A percentile compares a stretch with the other conserved stretches of the same genome.
Evolutionary conservation across 2,797 vertebrate genomes (phyloP).

Genomic region (Poecilia wingei): DNA sequence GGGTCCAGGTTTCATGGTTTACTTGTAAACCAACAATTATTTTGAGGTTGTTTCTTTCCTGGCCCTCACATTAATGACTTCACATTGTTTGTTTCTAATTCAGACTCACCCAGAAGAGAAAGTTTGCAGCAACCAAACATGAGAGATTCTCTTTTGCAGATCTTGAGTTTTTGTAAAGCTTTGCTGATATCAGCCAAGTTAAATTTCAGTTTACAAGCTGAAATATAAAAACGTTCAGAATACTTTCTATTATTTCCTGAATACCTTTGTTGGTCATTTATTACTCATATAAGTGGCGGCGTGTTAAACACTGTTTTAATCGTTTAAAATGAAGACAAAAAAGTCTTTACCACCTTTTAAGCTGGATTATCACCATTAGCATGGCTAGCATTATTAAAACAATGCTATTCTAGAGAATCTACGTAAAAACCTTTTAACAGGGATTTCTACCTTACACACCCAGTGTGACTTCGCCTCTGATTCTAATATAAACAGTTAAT

Average conservation of each 20-base stretch:
- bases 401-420: neutral
- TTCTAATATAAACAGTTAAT: neutral
- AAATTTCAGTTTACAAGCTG: neutral
- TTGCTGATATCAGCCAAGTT: neutral
- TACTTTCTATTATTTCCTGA: neutral
- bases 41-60: neutral
- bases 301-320: neutral
- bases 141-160: neutral
- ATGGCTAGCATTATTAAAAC: neutral
- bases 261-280: neutral
- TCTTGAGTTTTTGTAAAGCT: neutral
- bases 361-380: neutral
- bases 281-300: neutral
- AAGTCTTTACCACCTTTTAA: neutral
- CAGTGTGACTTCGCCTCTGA: neutral
- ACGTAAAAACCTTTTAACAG: neutral
- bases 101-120: too few relatives aligned
- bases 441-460: neutral
- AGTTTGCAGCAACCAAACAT: neutral
- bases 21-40: neutral
- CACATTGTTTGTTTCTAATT: neutral
- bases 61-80: neutral
- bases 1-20: neutral
- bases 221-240: neutral
- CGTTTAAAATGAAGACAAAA: neutral